Conservation (phyloP, 2,797 vertebrate species). For the Cyprinella venusta region DNA sequence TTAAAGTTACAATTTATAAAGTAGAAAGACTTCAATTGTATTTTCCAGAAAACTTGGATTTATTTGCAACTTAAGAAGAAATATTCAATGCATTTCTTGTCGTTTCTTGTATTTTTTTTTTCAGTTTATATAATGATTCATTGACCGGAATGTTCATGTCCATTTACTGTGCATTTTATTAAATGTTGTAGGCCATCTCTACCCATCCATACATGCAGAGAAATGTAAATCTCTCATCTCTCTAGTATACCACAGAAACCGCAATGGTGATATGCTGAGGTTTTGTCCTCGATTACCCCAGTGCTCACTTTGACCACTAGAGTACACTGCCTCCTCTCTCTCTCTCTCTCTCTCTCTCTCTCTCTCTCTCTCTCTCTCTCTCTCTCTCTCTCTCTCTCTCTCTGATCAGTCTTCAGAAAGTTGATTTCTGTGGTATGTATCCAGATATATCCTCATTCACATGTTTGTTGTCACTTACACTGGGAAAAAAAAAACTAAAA, state of each 20-base stretch:
- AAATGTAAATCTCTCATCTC: background rate
- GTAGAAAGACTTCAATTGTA: no score
- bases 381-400: constrained; percentile 3
- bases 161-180: background rate
- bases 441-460: background rate
- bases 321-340: constrained; percentile 75
- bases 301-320: constrained; percentile 74
- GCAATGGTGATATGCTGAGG: background rate
- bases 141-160: background rate
- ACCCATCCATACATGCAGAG: background rate
- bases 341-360: background rate
- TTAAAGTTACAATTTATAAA: background rate
- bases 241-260: background rate
- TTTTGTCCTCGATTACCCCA: constrained; percentile 39
- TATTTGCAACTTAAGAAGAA: background rate
- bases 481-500: no score
- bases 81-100: background rate
- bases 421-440: background rate
- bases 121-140: background rate
- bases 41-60: background rate
- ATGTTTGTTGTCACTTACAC: background rate
- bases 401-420: background rate
- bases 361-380: constrained; percentile 39
- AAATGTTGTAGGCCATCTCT: background rate
- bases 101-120: no score